Evolutionary conservation across 2,797 vertebrate genomes (phyloP), one percentile per base, ranked within the genome.

Genomic region (Lates japonicus): DNA sequence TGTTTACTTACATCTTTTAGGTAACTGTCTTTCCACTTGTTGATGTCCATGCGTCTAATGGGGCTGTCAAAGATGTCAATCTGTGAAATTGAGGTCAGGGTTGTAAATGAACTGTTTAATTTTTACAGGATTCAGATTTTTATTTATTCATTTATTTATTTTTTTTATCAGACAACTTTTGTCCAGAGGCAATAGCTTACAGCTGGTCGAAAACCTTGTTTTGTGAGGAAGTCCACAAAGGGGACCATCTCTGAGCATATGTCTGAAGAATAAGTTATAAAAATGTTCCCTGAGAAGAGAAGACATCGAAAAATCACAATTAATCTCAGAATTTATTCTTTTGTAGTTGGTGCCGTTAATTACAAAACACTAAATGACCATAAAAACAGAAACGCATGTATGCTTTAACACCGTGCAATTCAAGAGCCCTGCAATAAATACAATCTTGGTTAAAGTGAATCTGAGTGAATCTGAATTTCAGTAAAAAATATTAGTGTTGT

Each of bases 261-360:
- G 35, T 98, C 97, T 44, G 95, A 93, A 0, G 97, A 98, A 84
- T 97, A 97, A 17, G 97, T 98, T 81, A 98, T 96, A 68, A 98
- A 98, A 83, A 98, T 91, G 69, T 97, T 97, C 82, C 96, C 97
- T 98, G 88, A 55, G 74, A 90, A 70, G 60, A 51, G 25, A 76
- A 70, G 5, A 78, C 3, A 84, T 49, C 19, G 46, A 3, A 35
- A 5, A 58, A 58, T 35, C 8, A 16, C 42, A 19, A 68, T 60
- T 4, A 58, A 64, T 41, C 19, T 29, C 5, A 61, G 11, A 33
- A 42, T 25, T 1, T 4, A 69, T 58, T 0, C 1, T 29, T 55
- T 33, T n/a, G 35, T 17, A 19, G 5, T n/a, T 12, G 16, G 5
- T 8, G 7, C 13, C 12, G 11, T 41, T 62, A 55, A 55, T 55